phyloP scores from a whole-genome alignment of 2,113 vertebrate genomes.

The Dicaeum eximium region DNA sequence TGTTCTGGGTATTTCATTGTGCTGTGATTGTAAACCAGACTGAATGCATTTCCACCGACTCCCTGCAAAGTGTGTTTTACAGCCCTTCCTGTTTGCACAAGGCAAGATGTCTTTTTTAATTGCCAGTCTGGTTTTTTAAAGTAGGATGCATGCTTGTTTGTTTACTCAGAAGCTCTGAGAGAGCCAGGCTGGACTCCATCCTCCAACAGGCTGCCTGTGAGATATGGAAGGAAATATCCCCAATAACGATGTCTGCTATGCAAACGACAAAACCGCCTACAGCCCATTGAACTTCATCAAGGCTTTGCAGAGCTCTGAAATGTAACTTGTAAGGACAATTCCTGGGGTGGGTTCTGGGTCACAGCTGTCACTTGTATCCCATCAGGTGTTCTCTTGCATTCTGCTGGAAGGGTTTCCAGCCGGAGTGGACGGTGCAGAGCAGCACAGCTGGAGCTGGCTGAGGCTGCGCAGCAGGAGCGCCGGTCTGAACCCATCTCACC shows the following conservation, averaged over 20 bases:
- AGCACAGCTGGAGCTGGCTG: accelerated
- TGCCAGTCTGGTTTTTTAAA: neutral
- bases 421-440: accelerated
- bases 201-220: neutral
- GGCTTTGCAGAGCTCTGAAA: neutral
- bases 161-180: slow-evolving; percentile 17
- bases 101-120: slow-evolving; percentile 38
- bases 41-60: slow-evolving; percentile 23
- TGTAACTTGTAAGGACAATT: neutral
- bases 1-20: slow-evolving; percentile 54
- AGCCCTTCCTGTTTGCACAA: slow-evolving; percentile 25
- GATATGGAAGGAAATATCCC: neutral
- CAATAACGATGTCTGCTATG: neutral
- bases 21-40: slow-evolving; percentile 65
- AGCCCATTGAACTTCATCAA: neutral
- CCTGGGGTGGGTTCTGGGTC: neutral
- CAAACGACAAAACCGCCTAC: neutral
- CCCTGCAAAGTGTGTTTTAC: slow-evolving; percentile 41
- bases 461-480: neutral
- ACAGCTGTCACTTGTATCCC: neutral
- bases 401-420: neutral
- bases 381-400: neutral
- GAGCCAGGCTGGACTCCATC: neutral
- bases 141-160: slow-evolving; percentile 28
- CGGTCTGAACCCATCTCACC: neutral